Percentiles rank a stretch among this genome's conserved stretches.
phyloP scores from a whole-genome alignment of 2,797 vertebrate genomes.

The Sebastes steindachneri region DNA sequence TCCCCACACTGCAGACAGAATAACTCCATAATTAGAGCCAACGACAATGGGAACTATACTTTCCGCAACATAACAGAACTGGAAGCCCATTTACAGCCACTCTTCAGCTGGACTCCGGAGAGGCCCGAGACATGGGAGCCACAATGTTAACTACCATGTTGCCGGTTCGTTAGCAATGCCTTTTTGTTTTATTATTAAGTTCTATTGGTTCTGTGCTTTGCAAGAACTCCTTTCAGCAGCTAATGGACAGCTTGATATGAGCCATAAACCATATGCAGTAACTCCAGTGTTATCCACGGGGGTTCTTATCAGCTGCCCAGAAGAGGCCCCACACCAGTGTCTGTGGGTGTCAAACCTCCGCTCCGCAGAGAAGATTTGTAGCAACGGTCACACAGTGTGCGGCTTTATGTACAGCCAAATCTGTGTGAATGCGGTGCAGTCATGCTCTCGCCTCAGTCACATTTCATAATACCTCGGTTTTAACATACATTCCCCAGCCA shows the following conservation, averaged over 20 bases:
- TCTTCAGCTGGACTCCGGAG: constrained; percentile 51
- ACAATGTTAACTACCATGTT: constrained; percentile 12
- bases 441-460: constrained; percentile 43
- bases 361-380: constrained; percentile 63
- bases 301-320: constrained; percentile 71
- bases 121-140: constrained; percentile 15
- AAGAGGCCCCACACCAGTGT: constrained; percentile 60
- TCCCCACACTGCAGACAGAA: constrained; percentile 24
- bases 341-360: constrained; percentile 57
- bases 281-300: constrained; percentile 51
- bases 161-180: constrained; percentile 20
- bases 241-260: constrained; percentile 56
- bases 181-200: constrained; percentile 48
- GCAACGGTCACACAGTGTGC: constrained; percentile 44
- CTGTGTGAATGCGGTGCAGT: constrained; percentile 55
- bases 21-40: constrained; percentile 41
- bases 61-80: constrained; percentile 33
- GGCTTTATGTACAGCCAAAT: constrained; percentile 58
- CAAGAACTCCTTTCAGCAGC: constrained; percentile 55
- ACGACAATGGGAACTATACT: constrained; percentile 49
- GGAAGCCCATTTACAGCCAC: constrained; percentile 49
- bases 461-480: constrained; percentile 63
- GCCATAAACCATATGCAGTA: constrained; percentile 57
- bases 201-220: constrained; percentile 21
- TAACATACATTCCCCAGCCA: constrained; percentile 54